A percentile compares a stretch with the other conserved stretches of the same genome.
Evolutionary conservation across 1,140 invertebrate species (phyloP).

Genomic region (Lepidurus couesii): DNA sequence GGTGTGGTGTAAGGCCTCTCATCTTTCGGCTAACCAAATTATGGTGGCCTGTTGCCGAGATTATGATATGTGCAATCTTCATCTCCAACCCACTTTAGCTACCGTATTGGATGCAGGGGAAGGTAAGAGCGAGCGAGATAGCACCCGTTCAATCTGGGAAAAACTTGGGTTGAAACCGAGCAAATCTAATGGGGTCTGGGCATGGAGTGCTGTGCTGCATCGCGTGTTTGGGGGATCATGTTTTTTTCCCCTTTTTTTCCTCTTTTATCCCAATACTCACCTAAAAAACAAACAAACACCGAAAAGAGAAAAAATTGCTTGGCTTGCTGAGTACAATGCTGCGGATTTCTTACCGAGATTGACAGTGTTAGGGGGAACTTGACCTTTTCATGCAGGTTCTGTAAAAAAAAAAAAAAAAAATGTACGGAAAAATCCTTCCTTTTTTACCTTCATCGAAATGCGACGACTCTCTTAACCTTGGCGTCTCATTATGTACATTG

Average conservation of each 20-base stretch:
- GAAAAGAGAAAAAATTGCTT: not conserved
- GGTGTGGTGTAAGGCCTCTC: slow-evolving; percentile 50
- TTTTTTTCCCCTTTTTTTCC: not conserved
- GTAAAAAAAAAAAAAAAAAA: not conserved
- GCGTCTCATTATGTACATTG: slow-evolving; percentile 22
- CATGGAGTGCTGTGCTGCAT: slow-evolving; percentile 33
- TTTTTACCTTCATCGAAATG: not conserved
- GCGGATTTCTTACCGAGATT: not conserved
- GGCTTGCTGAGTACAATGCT: not conserved
- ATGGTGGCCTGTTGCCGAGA: slow-evolving; percentile 52
- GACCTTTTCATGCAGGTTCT: not conserved
- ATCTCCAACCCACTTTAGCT: slow-evolving; percentile 38
- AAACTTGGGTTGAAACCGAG: slow-evolving; percentile 24
- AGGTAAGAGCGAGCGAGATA: not conserved
- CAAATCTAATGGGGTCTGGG: not conserved
- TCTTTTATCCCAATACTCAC: not conserved
- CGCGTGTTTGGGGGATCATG: not conserved
- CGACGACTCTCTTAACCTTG: not conserved
- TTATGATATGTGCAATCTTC: slow-evolving; percentile 60
- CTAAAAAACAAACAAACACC: slow-evolving; percentile 8
- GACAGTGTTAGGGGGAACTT: not conserved
- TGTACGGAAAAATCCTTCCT: not conserved
- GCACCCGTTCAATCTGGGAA: not conserved
- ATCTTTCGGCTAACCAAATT: slow-evolving; percentile 43
- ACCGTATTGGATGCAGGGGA: slow-evolving; percentile 23